These are phyloP conservation scores for Vireo altiloquus DNA, from an alignment of 2,113 vertebrate genomes.

Conservation along the genomic window DNA sequence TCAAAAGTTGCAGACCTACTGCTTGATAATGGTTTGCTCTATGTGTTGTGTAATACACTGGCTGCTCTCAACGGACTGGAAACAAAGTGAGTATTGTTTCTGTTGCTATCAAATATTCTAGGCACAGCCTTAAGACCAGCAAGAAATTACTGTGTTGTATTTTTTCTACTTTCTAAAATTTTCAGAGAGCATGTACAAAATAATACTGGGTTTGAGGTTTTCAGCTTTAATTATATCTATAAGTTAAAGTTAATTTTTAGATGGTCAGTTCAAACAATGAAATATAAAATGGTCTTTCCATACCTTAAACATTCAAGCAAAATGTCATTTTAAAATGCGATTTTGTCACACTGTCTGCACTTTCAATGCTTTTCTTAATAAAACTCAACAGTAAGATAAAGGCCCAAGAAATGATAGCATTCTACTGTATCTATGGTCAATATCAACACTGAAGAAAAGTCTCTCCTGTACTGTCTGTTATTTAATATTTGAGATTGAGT, in stretches of 20 bases:
- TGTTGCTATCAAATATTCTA: neutral
- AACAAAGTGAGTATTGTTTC: constrained; percentile 79
- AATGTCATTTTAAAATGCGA: neutral
- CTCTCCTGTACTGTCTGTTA: neutral
- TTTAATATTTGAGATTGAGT: neutral
- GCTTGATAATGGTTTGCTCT: constrained; percentile 94
- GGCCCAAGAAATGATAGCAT: neutral
- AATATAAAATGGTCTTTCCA: neutral
- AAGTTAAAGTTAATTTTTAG: neutral
- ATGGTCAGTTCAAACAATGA: neutral
- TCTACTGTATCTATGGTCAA: neutral
- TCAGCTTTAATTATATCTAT: neutral
- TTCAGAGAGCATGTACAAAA: neutral
- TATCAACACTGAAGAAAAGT: neutral
- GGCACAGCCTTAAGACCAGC: neutral
- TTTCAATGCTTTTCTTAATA: neutral
- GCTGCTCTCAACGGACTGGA: constrained; percentile 93
- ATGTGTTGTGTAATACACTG: constrained; percentile 92
- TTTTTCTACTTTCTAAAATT: neutral
- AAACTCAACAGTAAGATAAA: neutral
- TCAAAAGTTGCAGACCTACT: constrained; percentile 94
- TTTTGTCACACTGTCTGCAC: neutral
- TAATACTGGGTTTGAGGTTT: neutral
- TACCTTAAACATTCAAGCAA: neutral
- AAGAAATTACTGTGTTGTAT: neutral